Percentiles rank a stretch among this genome's conserved stretches.
Conservation (phyloP, 53 echinoderm and acorn worm genomes). For the Paelopatides confundens region DNA sequence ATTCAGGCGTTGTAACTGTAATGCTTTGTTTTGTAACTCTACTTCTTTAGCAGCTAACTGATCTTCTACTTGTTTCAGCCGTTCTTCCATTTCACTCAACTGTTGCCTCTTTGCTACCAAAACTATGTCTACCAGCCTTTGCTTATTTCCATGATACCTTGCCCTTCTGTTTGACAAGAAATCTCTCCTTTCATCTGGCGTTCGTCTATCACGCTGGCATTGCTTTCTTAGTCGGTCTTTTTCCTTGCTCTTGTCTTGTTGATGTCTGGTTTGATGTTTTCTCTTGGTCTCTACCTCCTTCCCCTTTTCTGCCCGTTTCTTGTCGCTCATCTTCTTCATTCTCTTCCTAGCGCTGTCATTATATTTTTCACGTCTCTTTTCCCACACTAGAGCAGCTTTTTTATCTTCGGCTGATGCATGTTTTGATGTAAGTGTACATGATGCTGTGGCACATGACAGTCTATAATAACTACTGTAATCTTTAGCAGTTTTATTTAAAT, state of each 20-base stretch:
- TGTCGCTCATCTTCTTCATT: background rate
- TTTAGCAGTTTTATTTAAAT: background rate
- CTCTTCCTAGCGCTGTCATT: background rate
- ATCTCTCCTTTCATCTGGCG: too few species aligned
- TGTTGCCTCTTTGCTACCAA: background rate
- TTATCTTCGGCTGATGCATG: too few species aligned
- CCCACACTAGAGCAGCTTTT: background rate
- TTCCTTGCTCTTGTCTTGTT: constrained; percentile 53
- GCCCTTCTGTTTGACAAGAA: constrained; percentile 54
- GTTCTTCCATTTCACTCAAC: background rate
- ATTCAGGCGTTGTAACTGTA: background rate
- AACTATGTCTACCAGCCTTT: background rate
- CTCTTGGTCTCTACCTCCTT: constrained; percentile 1
- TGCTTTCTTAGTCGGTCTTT: constrained; percentile 49
- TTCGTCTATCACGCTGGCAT: constrained; percentile 49
- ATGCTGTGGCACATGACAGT: background rate
- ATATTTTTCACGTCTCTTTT: background rate
- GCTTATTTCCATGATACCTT: constrained; percentile 32
- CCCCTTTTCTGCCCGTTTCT: background rate
- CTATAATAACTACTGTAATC: background rate
- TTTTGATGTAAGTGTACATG: background rate
- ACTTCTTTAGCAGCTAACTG: background rate
- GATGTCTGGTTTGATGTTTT: constrained; percentile 44
- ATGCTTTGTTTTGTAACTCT: background rate
- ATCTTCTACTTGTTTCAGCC: background rate